A percentile compares a stretch with the other conserved stretches of the same genome.
Evolutionary conservation across 2,113 vertebrate genomes (phyloP).

Genomic region (Silurus meridionalis): DNA sequence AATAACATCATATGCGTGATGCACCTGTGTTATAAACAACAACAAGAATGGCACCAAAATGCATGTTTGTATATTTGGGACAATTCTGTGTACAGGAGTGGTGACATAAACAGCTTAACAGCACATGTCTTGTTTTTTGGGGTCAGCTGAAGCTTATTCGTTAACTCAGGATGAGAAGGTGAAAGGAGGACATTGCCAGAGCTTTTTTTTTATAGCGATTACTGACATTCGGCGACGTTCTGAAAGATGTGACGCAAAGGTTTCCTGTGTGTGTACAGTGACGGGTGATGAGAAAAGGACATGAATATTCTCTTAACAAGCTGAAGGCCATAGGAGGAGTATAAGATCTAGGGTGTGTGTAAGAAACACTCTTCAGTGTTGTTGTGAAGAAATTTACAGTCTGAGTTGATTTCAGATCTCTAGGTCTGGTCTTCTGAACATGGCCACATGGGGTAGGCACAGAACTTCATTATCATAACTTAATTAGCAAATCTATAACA

Average conservation of each 20-base stretch:
- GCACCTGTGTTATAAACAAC: background rate
- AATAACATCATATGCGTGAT: background rate
- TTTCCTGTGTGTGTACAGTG: background rate
- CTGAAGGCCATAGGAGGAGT: background rate
- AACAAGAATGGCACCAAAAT: background rate
- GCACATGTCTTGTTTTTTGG: background rate
- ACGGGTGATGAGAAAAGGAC: background rate
- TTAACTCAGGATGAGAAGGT: conserved; percentile 4
- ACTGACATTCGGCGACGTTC: background rate
- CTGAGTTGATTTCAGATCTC: background rate
- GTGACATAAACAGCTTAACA: background rate
- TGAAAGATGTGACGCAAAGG: background rate
- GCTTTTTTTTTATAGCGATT: background rate
- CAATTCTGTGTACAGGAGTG: background rate
- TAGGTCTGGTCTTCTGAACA: background rate
- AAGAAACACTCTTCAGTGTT: background rate
- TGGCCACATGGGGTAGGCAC: background rate
- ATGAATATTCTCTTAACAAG: background rate
- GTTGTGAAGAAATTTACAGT: background rate
- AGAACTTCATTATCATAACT: background rate
- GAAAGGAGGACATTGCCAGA: background rate
- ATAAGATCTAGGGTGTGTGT: background rate
- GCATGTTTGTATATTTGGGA: background rate
- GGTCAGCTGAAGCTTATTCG: background rate
- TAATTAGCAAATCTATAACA: background rate